These are phyloP conservation scores for Thryonomys swinderianus DNA, from an alignment of 2,113 vertebrate genomes.

Conservation along the genomic window DNA sequence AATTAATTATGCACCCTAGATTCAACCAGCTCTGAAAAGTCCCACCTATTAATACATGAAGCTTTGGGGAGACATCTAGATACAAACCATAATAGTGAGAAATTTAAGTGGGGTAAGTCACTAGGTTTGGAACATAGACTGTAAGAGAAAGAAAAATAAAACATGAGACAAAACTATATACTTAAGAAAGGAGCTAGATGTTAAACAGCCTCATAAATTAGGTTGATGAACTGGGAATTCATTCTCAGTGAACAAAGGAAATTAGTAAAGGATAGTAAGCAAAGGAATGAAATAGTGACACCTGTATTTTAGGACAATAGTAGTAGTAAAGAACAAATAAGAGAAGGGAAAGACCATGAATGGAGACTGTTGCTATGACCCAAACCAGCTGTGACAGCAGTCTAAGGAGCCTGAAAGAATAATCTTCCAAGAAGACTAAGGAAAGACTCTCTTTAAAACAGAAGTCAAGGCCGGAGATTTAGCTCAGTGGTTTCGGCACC, in stretches of 20 bases:
- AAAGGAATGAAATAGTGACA: background rate
- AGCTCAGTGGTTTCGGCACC: too few relatives aligned
- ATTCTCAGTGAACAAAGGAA: background rate
- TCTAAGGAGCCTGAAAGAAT: background rate
- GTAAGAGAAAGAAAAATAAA: background rate
- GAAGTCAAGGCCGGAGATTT: too few relatives aligned
- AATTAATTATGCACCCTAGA: background rate
- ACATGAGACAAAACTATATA: background rate
- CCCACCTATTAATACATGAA: background rate
- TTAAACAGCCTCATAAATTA: background rate
- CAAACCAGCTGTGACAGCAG: background rate
- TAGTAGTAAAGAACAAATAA: background rate
- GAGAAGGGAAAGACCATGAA: background rate
- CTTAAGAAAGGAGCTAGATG: background rate
- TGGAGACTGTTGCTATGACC: background rate
- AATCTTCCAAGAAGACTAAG: background rate
- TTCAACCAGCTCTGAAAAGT: background rate
- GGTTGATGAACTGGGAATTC: background rate
- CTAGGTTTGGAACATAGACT: background rate
- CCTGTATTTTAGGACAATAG: slow-evolving; percentile 4
- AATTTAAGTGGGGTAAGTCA: background rate
- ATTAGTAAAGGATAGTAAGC: background rate
- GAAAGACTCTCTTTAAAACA: background rate
- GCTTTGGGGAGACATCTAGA: background rate
- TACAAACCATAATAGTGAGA: background rate